Base-by-base conservation (phyloP, 2,888 invertebrate species). In the Agriopis leucophaearia region DNA sequence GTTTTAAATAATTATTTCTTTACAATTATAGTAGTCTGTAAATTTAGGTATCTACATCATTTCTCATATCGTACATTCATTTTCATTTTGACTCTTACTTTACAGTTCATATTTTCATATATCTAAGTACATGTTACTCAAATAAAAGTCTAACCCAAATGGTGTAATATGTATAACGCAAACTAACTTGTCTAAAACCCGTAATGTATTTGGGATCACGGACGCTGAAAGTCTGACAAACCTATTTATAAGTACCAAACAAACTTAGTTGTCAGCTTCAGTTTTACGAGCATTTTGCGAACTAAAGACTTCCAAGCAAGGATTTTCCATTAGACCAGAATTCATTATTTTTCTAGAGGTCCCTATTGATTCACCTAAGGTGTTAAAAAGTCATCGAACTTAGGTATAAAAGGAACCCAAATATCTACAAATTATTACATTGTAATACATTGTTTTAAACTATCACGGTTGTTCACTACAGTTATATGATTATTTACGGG, bases 201-300 rank as follows among this genome's bases (percentile, higher is more conserved):
- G 6, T 62, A 52, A 66, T 66, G 59, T 66, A 63, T 60, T 63
- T 51, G 50, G n/a, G 60, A 66, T 70, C 70, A 70, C 66, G 65
- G 56, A 38, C 63, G 12, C 56, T 66, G 55, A 52, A 55, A 51
- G 27, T 52, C 18, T 61, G 15, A 54, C 15, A 2, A 15, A 48
- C 1, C 35, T 52, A 57, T 42, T 36, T 65, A 55, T 65, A 59
- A 35, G 16, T 42, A 50, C 10, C 51, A 27, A 52, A 44, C 18
- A 38, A 15, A 61, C 36, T 60, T 54, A 55, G 65, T 55, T 60
- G 48, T 44, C 15, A 58, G 35, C 35, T 36, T 40, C 16, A n/a
- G 9, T 57, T 66, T 66, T 66, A 62, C 27, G 66, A 62, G 15
- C 57, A 18, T 40, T 50, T 61, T 45, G 57, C 45, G 44, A 18